A percentile compares a stretch with the other conserved stretches of the same genome.
phyloP scores from a whole-genome alignment of 2,113 vertebrate genomes.

The Myotis yumanensis region DNA sequence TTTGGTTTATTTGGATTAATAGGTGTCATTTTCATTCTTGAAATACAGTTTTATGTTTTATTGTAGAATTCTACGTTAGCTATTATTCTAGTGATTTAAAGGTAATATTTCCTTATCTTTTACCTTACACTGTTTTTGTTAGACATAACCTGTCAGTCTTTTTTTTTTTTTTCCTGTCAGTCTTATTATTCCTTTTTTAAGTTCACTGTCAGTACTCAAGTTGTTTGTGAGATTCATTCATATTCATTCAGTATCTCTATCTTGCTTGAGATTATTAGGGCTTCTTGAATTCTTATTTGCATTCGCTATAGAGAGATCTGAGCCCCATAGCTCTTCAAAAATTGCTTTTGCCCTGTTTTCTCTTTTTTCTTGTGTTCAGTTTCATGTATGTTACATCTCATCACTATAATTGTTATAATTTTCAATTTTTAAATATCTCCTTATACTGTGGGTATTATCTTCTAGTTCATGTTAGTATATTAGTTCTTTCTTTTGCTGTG shows the following conservation, averaged over 20 bases:
- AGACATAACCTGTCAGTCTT: not conserved
- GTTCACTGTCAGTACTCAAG: not conserved
- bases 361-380: not conserved
- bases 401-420: not conserved
- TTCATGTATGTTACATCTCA: not conserved
- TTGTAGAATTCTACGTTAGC: not conserved
- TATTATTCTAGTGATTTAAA: not conserved
- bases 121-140: not conserved
- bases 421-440: not conserved
- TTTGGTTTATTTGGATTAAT: not conserved
- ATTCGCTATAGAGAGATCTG: not conserved
- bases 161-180: too few relatives aligned
- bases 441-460: not conserved
- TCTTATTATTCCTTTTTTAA: not conserved
- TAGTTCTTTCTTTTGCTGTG: not conserved
- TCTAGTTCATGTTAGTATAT: not conserved
- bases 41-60: not conserved
- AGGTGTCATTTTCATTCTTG: not conserved
- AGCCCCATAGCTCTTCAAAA: not conserved
- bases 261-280: not conserved
- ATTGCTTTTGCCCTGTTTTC: not conserved
- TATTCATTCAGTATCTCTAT: not conserved
- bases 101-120: not conserved
- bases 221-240: not conserved
- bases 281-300: not conserved